Evolutionary conservation across 2,888 invertebrate genomes (phyloP).

Genomic region (Anodontia alba): DNA sequence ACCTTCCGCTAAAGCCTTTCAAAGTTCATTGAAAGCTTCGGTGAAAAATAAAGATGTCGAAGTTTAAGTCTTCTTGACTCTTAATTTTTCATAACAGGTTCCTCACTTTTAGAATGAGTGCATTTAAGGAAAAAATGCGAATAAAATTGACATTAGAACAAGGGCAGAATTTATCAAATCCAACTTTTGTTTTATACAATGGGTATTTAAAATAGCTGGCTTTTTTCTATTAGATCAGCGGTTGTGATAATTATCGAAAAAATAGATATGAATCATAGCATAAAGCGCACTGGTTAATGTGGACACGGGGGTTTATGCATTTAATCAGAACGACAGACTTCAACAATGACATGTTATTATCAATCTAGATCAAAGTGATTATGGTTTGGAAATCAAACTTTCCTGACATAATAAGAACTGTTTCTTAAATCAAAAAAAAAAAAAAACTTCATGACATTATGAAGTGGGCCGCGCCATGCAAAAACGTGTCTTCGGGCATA

Average conservation of each 20-base stretch:
- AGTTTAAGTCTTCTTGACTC: not conserved
- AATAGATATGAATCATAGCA: not conserved
- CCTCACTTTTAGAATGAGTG: not conserved
- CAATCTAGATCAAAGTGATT: too few relatives aligned
- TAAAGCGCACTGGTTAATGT: too few relatives aligned
- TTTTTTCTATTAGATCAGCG: not conserved
- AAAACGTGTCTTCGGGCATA: too few relatives aligned
- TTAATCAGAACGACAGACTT: too few relatives aligned
- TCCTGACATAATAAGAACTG: too few relatives aligned
- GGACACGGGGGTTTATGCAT: too few relatives aligned
- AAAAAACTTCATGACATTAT: too few relatives aligned
- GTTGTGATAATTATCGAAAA: not conserved
- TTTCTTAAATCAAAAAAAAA: too few relatives aligned
- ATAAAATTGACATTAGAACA: not conserved
- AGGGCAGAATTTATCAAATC: not conserved
- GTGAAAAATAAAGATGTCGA: not conserved
- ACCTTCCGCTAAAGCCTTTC: not conserved
- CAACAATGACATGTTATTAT: too few relatives aligned
- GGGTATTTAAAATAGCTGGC: not conserved
- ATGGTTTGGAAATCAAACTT: too few relatives aligned
- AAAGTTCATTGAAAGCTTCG: not conserved
- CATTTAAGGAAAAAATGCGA: not conserved
- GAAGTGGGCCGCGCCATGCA: too few relatives aligned
- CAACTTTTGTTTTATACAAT: not conserved
- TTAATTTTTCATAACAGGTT: not conserved